Conservation (phyloP, 1,140 invertebrate species). For the Lepeophtheirus salmonis region DNA sequence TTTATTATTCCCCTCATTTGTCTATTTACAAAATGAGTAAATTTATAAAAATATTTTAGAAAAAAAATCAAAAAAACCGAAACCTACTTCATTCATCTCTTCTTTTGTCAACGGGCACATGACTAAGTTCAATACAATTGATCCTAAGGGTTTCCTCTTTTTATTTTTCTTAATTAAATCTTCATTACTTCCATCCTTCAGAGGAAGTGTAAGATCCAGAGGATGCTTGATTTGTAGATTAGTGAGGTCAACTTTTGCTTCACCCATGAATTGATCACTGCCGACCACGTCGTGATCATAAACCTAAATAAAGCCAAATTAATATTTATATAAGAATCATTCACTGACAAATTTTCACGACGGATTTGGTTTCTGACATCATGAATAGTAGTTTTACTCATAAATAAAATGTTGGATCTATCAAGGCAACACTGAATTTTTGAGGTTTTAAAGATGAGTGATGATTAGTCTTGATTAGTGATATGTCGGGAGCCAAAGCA, state of each 20-base stretch:
- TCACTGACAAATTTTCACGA: too few relatives aligned
- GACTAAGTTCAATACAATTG: neutral
- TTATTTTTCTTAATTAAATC: conserved; percentile 9
- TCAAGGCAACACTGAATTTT: too few relatives aligned
- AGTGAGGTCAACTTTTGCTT: neutral
- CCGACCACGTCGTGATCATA: conserved; percentile 2
- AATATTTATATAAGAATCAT: neutral
- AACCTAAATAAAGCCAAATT: neutral
- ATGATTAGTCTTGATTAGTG: too few relatives aligned
- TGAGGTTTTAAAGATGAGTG: too few relatives aligned
- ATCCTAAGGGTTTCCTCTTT: conserved; percentile 2
- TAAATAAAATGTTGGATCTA: too few relatives aligned
- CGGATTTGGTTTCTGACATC: too few relatives aligned
- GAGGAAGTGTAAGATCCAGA: neutral
- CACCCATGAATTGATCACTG: conserved; percentile 8
- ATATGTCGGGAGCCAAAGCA: too few relatives aligned
- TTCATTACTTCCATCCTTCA: neutral
- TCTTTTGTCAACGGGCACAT: neutral
- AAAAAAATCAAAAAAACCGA: too few relatives aligned
- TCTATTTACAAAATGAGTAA: too few relatives aligned
- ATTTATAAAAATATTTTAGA: too few relatives aligned
- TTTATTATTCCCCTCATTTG: too few relatives aligned
- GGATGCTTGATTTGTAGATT: neutral
- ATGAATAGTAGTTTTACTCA: too few relatives aligned
- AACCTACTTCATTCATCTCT: conserved; percentile 10